phyloP scores from a whole-genome alignment of 2,797 vertebrate genomes.

The Oophaga sylvatica region DNA sequence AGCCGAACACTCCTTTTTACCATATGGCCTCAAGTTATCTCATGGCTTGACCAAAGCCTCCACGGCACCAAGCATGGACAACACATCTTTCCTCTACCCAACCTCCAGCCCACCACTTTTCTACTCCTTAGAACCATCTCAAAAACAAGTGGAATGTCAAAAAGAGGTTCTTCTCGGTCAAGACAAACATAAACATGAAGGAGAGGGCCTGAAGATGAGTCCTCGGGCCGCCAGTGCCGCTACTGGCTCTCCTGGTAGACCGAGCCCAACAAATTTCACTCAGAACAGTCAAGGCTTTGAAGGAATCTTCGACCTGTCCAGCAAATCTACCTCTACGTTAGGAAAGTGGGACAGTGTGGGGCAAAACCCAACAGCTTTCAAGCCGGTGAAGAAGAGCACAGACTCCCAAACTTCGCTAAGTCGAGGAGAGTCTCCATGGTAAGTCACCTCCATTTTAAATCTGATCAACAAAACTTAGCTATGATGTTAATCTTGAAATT shows the following conservation, averaged over 20 bases:
- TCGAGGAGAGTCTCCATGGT: conserved; percentile 67
- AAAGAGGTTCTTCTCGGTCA: conserved; percentile 69
- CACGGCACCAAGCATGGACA: conserved; percentile 74
- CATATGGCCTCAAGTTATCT: conserved; percentile 71
- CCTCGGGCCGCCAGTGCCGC: conserved; percentile 89
- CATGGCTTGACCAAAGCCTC: conserved; percentile 76
- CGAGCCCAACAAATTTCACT: conserved; percentile 82
- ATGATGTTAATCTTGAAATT: too few species aligned
- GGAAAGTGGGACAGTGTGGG: conserved; percentile 66
- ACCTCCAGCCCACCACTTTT: conserved; percentile 71
- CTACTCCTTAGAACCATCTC: conserved; percentile 68
- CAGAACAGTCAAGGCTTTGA: conserved; percentile 75
- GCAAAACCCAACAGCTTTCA: conserved; percentile 66
- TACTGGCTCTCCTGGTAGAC: conserved; percentile 90
- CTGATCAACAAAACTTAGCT: too few species aligned
- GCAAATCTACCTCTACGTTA: conserved; percentile 63
- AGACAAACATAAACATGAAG: conserved; percentile 73
- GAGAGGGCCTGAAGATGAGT: conserved; percentile 84
- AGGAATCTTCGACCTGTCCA: conserved; percentile 71
- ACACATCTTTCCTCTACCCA: conserved; percentile 74
- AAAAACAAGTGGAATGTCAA: conserved; percentile 71
- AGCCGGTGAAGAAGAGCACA: conserved; percentile 67
- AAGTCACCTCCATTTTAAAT: background rate
- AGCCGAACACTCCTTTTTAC: conserved; percentile 76
- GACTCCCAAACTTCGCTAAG: conserved; percentile 66